Conservation (phyloP, 2,888 invertebrate genomes). For the Lasioglossum zephyrum region DNA sequence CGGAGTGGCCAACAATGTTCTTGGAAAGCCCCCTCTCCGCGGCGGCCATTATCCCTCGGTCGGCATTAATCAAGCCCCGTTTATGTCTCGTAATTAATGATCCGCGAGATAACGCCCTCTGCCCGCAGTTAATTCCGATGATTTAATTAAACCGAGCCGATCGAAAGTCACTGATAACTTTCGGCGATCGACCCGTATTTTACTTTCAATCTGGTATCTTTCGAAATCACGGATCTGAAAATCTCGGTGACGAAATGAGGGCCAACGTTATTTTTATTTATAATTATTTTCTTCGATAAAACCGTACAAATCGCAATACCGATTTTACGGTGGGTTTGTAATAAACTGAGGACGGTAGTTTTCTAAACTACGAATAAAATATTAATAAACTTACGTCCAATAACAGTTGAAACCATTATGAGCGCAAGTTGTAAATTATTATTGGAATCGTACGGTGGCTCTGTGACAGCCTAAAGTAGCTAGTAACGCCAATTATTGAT, state of each 20-base stretch:
- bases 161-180: constrained; percentile 49
- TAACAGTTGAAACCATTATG: not conserved
- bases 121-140: constrained; percentile 51
- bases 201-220: not conserved
- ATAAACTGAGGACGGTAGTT: not conserved
- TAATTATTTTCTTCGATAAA: not conserved
- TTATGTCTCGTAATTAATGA: constrained; percentile 65
- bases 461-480: not conserved
- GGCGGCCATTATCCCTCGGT: constrained; percentile 21
- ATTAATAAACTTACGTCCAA: not conserved
- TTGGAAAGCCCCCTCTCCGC: constrained; percentile 14
- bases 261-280: not conserved
- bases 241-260: not conserved
- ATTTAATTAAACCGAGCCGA: constrained; percentile 61
- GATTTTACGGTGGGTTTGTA: not conserved
- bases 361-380: not conserved
- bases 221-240: not conserved
- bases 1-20: constrained; percentile 25
- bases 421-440: not conserved
- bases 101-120: constrained; percentile 40
- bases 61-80: constrained; percentile 59
- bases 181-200: constrained; percentile 13
- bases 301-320: not conserved
- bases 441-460: not conserved
- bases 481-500: not conserved